Evolutionary conservation across 2,888 invertebrate genomes (phyloP).

Genomic region (Pristionchus mayeri): DNA sequence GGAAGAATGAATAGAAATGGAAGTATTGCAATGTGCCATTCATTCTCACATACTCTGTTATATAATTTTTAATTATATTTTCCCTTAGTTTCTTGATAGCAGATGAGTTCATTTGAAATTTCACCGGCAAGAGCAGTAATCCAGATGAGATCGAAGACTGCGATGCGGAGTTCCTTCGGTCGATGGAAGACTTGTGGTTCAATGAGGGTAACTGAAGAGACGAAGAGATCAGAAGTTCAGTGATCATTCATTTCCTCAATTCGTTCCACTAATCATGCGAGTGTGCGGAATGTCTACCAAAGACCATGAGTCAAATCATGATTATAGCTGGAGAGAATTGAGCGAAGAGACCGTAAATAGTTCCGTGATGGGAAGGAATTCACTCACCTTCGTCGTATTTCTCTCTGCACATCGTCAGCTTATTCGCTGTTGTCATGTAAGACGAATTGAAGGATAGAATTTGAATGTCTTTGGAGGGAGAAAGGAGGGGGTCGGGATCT

Average conservation of each 20-base stretch:
- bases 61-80: background rate
- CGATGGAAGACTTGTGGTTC: slow-evolving; percentile 14
- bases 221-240: background rate
- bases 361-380: background rate
- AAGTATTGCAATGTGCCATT: no score
- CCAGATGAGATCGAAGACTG: slow-evolving; percentile 40
- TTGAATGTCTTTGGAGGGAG: slow-evolving; percentile 20
- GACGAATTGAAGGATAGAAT: slow-evolving; percentile 18
- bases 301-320: background rate
- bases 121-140: slow-evolving; percentile 35
- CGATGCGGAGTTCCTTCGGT: slow-evolving; percentile 17
- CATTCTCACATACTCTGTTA: background rate
- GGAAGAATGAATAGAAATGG: no score
- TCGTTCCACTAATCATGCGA: background rate
- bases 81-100: no score
- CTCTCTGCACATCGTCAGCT: background rate
- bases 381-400: background rate
- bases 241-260: background rate
- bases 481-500: slow-evolving; percentile 12
- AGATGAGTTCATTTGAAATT: no score
- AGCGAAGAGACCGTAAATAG: no score
- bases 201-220: slow-evolving; percentile 2
- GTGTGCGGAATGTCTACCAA: background rate
- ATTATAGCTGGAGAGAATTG: background rate
- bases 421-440: background rate